Conservation (phyloP, 2,797 vertebrate species). For the Decapterus maruadsi region DNA sequence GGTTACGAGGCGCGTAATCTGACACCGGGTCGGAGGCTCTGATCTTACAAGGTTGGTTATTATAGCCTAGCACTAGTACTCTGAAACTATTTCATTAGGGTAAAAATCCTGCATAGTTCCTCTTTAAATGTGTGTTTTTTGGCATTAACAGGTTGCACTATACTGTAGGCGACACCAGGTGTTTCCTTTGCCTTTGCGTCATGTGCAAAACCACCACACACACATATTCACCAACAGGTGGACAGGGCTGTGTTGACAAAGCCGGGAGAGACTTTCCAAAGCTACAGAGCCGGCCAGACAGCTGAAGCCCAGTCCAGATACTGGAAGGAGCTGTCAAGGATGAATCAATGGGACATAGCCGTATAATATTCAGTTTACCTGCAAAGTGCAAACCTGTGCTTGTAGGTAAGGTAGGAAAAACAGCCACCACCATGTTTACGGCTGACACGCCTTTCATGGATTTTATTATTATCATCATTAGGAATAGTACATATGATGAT, state of each 20-base stretch:
- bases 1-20: too few relatives aligned
- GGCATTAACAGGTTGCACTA: background rate
- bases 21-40: too few relatives aligned
- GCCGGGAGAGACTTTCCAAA: conserved; percentile 6
- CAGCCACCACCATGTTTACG: background rate
- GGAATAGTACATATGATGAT: background rate
- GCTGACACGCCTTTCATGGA: background rate
- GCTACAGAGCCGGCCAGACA: background rate
- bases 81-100: too few relatives aligned
- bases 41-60: too few relatives aligned
- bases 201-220: conserved; percentile 38
- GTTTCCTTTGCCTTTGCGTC: conserved; percentile 24
- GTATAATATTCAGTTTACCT: too few relatives aligned
- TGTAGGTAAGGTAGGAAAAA: background rate
- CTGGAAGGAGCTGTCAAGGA: background rate
- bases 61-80: too few relatives aligned
- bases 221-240: conserved; percentile 45
- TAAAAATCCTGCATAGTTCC: too few relatives aligned
- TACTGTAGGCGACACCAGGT: conserved; percentile 13
- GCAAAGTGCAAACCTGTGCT: too few relatives aligned
- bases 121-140: background rate
- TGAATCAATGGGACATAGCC: background rate
- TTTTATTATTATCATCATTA: background rate
- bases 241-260: conserved; percentile 34
- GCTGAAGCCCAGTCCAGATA: conserved; percentile 20